phyloP scores from a whole-genome alignment of 2,888 invertebrate species.

The Agrochola circellaris region DNA sequence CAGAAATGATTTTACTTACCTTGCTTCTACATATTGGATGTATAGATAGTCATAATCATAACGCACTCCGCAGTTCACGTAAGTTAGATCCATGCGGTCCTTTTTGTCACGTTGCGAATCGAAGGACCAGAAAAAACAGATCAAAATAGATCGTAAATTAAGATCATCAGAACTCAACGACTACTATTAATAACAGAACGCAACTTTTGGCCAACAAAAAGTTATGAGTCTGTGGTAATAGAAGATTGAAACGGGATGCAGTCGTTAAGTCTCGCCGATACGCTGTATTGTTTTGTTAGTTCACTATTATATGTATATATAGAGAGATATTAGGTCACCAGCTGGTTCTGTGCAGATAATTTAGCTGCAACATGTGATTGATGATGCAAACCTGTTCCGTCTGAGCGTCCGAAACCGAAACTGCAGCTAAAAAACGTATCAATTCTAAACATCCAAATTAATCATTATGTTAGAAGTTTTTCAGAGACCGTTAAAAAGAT shows the following conservation, averaged over 20 bases:
- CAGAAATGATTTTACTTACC: conserved; percentile 1
- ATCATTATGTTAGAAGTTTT: conserved; percentile 36
- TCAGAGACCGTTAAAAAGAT: conserved; percentile 11
- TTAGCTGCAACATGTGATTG: conserved; percentile 17
- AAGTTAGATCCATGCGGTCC: neutral
- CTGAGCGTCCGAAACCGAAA: conserved; percentile 10
- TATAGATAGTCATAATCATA: neutral
- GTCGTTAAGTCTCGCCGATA: neutral
- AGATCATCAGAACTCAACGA: neutral
- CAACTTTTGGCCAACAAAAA: neutral
- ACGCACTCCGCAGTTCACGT: neutral
- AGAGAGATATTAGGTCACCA: conserved; percentile 26
- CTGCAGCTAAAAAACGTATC: conserved; percentile 29
- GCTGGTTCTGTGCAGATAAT: conserved; percentile 16
- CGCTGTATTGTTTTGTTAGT: conserved; percentile 16
- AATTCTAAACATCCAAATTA: conserved; percentile 16
- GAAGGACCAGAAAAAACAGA: conserved; percentile 5
- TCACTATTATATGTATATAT: neutral
- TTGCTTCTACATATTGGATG: neutral
- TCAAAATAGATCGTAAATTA: neutral
- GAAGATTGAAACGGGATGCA: conserved; percentile 8
- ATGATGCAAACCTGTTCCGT: conserved; percentile 31
- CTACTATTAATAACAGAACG: neutral
- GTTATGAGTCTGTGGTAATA: conserved; percentile 2
- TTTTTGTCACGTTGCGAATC: neutral